Base-by-base conservation (phyloP, 2,797 vertebrate species). In the Oreochromis grahami region DNA sequence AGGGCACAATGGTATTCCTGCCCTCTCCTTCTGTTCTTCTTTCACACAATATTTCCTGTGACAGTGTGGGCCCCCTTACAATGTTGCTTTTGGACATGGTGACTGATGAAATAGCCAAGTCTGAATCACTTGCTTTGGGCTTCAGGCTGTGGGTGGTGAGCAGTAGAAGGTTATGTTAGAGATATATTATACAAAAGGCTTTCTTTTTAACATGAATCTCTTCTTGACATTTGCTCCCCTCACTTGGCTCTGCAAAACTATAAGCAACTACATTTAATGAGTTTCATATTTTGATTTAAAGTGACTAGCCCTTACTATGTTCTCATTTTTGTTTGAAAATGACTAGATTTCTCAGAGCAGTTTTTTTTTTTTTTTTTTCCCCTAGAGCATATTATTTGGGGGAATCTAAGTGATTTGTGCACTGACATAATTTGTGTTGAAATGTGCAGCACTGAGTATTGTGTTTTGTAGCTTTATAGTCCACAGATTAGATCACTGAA, bases 51-150 rank as follows among this genome's bases (percentile, higher is more conserved):
- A 91, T 92, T 92, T 92, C 88, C 87, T 86, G 80, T 93, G 91
- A 95, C 92, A 90, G 78, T 84, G 83, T 77, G 63, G 78, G 45
- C 81, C 82, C 82, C 80, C 76, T 85, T 81, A 89, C 77, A 79
- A 87, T 92, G 84, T 92, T 84, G 94, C 93, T 94, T 90, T 94
- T 88, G 90, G 94, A 91, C 88, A 91, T 90, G 60, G 79, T 92
- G 92, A 94, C 90, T 86, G 92, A 92, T 93, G 88, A 93, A 95
- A 92, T 84, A 90, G 89, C 93, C 70, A 82, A 85, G 89, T 90
- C 93, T 94, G 92, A 95, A 94, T 95, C 94, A 94, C 77, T 87
- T 88, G 80, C 89, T 88, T 80, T 78, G 56, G 86, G 80, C 90
- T 87, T 77, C 45, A 76, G 87, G 89, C 92, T 87, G 80, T 90